Conservation (phyloP, 2,797 vertebrate genomes). For the Xiphophorus birchmanni region DNA sequence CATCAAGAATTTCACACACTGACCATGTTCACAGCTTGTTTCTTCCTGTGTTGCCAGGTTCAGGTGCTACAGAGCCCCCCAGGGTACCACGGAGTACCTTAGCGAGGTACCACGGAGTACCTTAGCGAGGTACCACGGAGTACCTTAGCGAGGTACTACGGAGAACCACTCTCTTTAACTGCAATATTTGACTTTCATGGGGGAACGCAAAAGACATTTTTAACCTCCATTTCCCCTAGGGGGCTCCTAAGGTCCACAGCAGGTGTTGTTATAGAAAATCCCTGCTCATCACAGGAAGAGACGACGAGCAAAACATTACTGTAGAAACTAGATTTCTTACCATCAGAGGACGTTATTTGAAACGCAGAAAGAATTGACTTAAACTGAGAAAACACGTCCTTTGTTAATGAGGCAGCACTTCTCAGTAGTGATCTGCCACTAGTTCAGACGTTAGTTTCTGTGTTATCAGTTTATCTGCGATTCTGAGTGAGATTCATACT, state of each 20-base stretch:
- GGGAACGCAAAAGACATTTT: too few relatives aligned
- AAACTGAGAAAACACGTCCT: not conserved
- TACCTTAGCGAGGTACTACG: too few relatives aligned
- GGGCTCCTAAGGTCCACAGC: too few relatives aligned
- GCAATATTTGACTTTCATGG: too few relatives aligned
- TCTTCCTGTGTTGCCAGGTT: not conserved
- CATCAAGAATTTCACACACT: not conserved
- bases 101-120: too few relatives aligned
- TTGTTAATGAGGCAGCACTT: not conserved
- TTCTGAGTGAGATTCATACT: not conserved
- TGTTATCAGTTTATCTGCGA: not conserved
- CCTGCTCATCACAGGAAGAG: not conserved
- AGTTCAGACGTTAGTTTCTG: not conserved
- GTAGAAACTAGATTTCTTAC: not conserved
- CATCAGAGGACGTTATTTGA: not conserved
- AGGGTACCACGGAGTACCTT: too few relatives aligned
- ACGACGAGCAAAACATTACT: not conserved
- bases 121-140: too few relatives aligned
- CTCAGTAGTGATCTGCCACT: not conserved
- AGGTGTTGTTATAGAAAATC: not conserved
- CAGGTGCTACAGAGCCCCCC: too few relatives aligned
- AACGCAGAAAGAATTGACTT: not conserved
- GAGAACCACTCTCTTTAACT: too few relatives aligned
- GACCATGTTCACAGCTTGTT: not conserved
- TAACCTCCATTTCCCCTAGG: too few relatives aligned